phyloP scores from a whole-genome alignment of 2,113 vertebrate genomes.

The Balaeniceps rex region DNA sequence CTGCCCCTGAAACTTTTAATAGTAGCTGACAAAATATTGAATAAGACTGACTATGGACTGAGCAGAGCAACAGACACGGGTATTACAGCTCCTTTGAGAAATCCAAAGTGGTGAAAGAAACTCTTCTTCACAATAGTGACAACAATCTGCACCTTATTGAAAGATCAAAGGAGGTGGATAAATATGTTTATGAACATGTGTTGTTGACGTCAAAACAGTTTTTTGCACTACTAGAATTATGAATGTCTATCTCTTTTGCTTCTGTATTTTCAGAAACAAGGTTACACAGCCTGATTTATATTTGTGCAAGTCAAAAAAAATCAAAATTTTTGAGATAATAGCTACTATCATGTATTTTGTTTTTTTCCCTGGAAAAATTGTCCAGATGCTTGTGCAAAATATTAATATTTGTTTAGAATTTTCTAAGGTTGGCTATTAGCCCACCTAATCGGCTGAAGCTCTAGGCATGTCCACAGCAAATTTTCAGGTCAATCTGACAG shows the following conservation, averaged over 20 bases:
- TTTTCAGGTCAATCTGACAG: not conserved
- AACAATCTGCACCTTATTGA: not conserved
- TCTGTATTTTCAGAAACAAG: not conserved
- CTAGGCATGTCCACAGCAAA: not conserved
- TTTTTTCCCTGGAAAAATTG: not conserved
- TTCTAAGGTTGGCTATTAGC: not conserved
- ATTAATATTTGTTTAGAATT: not conserved
- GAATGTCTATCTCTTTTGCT: not conserved
- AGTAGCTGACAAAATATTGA: not conserved
- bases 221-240: not conserved
- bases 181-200: not conserved
- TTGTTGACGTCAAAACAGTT: not conserved
- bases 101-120: not conserved
- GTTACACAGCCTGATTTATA: not conserved
- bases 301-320: not conserved
- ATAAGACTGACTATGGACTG: not conserved
- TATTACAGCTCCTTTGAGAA: not conserved
- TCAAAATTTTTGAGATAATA: not conserved
- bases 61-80: not conserved
- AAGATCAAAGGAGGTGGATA: not conserved
- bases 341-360: accelerated
- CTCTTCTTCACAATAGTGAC: not conserved
- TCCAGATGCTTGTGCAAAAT: not conserved
- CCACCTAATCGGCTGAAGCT: not conserved
- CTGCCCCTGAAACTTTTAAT: not conserved